A percentile compares a stretch with the other conserved stretches of the same genome.
phyloP scores from a whole-genome alignment of 2,888 invertebrate species.

The Tinea trinotella region DNA sequence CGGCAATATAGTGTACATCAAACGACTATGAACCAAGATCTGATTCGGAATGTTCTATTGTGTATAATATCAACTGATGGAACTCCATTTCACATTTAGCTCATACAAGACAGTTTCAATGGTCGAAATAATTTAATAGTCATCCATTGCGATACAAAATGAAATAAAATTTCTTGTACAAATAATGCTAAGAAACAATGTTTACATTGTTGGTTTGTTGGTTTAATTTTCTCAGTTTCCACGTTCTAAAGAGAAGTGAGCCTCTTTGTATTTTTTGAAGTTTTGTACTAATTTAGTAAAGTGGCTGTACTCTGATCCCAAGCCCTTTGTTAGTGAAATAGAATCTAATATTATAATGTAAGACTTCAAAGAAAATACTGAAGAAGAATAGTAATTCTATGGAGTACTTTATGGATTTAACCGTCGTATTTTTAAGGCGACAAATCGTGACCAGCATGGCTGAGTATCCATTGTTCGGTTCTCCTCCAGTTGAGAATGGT shows the following conservation, averaged over 20 bases:
- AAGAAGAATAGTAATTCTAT: constrained; percentile 60
- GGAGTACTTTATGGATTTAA: constrained; percentile 65
- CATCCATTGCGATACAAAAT: too few species aligned
- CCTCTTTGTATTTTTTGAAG: constrained; percentile 10
- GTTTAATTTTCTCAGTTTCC: constrained; percentile 12
- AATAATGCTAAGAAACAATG: too few species aligned
- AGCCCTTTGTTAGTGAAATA: constrained; percentile 17
- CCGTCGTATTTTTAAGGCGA: constrained; percentile 66
- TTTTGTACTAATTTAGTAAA: constrained; percentile 14
- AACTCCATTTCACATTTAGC: too few species aligned
- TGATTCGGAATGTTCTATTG: background rate
- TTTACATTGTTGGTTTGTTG: too few species aligned
- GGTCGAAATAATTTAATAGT: too few species aligned
- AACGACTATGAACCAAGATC: background rate
- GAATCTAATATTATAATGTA: constrained; percentile 45
- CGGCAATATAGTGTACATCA: background rate
- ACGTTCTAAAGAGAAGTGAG: background rate
- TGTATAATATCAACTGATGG: too few species aligned
- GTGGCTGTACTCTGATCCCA: constrained; percentile 11
- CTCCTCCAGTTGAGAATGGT: constrained; percentile 36
- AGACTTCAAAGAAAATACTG: constrained; percentile 52
- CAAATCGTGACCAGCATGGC: constrained; percentile 58
- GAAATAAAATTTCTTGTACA: too few species aligned
- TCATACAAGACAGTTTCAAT: too few species aligned
- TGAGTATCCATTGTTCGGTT: constrained; percentile 56